A percentile compares a stretch with the other conserved stretches of the same genome.
Conservation (phyloP, 2,888 invertebrate species). For the Brachypalpus laphriformis region DNA sequence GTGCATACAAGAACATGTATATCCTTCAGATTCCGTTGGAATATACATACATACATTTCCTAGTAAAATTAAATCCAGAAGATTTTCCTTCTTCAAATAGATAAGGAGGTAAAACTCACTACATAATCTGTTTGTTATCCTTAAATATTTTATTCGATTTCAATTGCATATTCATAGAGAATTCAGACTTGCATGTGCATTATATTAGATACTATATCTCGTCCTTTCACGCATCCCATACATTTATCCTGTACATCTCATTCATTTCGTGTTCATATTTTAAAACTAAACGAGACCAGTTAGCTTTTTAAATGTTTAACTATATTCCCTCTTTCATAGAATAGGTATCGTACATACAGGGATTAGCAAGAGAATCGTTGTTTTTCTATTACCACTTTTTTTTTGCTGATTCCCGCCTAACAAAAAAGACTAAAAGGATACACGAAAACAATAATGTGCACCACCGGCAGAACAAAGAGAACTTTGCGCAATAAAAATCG, state of each 20-base stretch:
- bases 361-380: neutral
- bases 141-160: slow-evolving; percentile 8
- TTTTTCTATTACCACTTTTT: neutral
- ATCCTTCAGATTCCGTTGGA: neutral
- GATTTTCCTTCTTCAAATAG: neutral
- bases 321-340: neutral
- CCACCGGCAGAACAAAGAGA: slow-evolving; percentile 31
- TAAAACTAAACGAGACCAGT: neutral
- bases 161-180: neutral
- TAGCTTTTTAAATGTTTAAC: neutral
- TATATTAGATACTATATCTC: neutral
- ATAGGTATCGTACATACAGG: neutral
- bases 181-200: neutral
- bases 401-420: neutral
- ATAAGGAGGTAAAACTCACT: no score
- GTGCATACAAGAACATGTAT: neutral
- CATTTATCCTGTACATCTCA: neutral
- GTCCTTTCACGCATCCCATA: neutral
- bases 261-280: neutral
- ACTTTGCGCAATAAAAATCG: slow-evolving; percentile 55
- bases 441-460: slow-evolving; percentile 39
- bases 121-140: neutral
- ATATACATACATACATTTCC: neutral
- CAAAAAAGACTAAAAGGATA: slow-evolving; percentile 1
- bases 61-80: neutral